A percentile compares a stretch with the other conserved stretches of the same genome.
These are phyloP conservation scores for Drosophila willistoni DNA, from an alignment of 1,140 invertebrate genomes.

Conservation along the genomic window DNA sequence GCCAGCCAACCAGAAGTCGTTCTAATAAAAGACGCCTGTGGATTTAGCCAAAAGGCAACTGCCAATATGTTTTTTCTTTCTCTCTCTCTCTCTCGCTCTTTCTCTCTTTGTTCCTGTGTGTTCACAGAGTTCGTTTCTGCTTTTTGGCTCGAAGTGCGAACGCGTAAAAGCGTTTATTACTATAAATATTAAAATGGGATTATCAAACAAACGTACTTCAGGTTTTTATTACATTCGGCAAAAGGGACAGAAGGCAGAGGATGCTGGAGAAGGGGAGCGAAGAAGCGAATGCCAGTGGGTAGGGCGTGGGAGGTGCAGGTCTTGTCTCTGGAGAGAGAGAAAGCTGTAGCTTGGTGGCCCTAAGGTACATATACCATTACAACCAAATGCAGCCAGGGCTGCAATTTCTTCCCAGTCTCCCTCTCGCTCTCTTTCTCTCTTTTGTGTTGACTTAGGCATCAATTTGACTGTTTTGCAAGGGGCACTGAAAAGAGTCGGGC, in stretches of 20 bases:
- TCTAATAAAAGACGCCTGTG: slow-evolving; percentile 26
- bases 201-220: slow-evolving; percentile 65
- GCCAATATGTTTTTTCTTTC: slow-evolving; percentile 35
- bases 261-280: background rate
- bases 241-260: slow-evolving; percentile 12
- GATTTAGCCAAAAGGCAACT: slow-evolving; percentile 16
- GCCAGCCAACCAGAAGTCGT: slow-evolving; percentile 17
- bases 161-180: slow-evolving; percentile 66
- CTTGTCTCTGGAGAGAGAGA: slow-evolving; percentile 30
- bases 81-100: background rate
- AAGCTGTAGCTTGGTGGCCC: slow-evolving; percentile 6
- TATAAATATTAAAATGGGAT: slow-evolving; percentile 71
- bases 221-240: slow-evolving; percentile 61
- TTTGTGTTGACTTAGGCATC: slow-evolving; percentile 63
- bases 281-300: background rate
- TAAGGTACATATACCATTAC: slow-evolving; percentile 30
- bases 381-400: slow-evolving; percentile 38
- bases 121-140: background rate
- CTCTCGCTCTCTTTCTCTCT: background rate
- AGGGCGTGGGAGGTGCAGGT: background rate
- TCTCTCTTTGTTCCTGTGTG: background rate
- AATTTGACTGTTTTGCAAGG: slow-evolving; percentile 47
- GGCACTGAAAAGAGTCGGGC: too few relatives aligned
- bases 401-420: slow-evolving; percentile 42
- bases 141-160: slow-evolving; percentile 39